Conservation (phyloP, 2,113 vertebrate genomes). For the Anas platyrhynchos region DNA sequence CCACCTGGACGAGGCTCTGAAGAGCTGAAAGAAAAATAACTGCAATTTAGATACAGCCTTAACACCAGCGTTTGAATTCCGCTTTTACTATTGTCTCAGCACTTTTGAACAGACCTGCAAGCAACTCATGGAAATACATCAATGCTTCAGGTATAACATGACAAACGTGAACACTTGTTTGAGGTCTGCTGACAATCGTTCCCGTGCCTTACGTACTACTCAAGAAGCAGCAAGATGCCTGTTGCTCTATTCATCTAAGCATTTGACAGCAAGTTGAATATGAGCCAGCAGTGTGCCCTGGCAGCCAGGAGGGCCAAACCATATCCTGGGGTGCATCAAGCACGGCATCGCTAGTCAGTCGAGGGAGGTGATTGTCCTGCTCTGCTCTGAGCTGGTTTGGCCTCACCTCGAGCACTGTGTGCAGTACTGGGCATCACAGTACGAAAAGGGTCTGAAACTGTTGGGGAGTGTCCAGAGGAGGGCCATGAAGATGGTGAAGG, state of each 20-base stretch:
- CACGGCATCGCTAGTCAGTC: too few species aligned
- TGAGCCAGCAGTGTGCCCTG: too few species aligned
- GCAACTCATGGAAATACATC: neutral
- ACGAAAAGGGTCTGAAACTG: too few species aligned
- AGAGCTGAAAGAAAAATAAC: slow-evolving; percentile 72
- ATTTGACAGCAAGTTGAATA: too few species aligned
- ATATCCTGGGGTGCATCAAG: too few species aligned
- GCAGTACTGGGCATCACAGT: too few species aligned
- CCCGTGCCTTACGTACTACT: neutral
- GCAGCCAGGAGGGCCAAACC: too few species aligned
- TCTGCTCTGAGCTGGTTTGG: too few species aligned
- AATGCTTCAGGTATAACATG: neutral
- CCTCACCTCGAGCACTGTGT: too few species aligned
- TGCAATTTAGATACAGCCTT: neutral
- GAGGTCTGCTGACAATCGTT: neutral
- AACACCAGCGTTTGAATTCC: neutral
- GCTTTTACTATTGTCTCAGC: neutral
- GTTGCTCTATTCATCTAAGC: neutral
- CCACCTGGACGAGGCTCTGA: slow-evolving; percentile 83
- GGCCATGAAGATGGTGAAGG: too few species aligned
- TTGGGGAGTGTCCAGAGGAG: too few species aligned
- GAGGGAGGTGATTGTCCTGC: too few species aligned
- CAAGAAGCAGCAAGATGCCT: neutral
- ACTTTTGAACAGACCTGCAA: neutral
- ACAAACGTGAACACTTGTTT: neutral